These are phyloP conservation scores for Athalia cordata DNA, from an alignment of 2,888 invertebrate species.

Conservation along the genomic window DNA sequence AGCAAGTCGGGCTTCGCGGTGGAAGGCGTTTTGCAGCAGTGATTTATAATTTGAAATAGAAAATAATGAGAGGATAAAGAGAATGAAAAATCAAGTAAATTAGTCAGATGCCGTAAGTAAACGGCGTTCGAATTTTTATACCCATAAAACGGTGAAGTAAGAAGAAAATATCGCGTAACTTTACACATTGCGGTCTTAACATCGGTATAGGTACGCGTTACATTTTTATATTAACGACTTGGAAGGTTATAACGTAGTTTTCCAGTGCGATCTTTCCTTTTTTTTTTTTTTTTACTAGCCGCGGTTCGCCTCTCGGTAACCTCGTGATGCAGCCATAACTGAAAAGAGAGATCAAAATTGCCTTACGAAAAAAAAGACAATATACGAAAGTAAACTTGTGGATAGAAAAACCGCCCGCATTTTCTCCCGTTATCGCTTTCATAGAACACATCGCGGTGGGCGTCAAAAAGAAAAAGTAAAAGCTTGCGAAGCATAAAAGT, in stretches of 20 bases:
- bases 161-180: slow-evolving; percentile 42
- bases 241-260: slow-evolving; percentile 17
- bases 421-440: too few relatives aligned
- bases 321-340: not conserved
- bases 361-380: slow-evolving; percentile 23
- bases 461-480: too few relatives aligned
- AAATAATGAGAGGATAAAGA: not conserved
- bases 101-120: slow-evolving; percentile 10
- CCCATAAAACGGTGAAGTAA: not conserved
- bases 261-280: not conserved
- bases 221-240: slow-evolving; percentile 40
- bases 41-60: not conserved
- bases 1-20: not conserved
- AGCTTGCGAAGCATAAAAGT: too few relatives aligned
- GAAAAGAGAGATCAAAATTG: slow-evolving; percentile 18
- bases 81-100: not conserved
- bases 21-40: not conserved
- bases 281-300: not conserved
- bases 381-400: slow-evolving; percentile 21
- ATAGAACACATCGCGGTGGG: too few relatives aligned
- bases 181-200: slow-evolving; percentile 37
- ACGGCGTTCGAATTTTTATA: not conserved
- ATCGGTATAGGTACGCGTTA: slow-evolving; percentile 23
- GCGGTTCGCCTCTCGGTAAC: not conserved
- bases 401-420: not conserved